Evolutionary conservation across 2,888 invertebrate species (phyloP), one percentile per base, ranked within the genome.

Genomic region (Platycheirus albimanus): DNA sequence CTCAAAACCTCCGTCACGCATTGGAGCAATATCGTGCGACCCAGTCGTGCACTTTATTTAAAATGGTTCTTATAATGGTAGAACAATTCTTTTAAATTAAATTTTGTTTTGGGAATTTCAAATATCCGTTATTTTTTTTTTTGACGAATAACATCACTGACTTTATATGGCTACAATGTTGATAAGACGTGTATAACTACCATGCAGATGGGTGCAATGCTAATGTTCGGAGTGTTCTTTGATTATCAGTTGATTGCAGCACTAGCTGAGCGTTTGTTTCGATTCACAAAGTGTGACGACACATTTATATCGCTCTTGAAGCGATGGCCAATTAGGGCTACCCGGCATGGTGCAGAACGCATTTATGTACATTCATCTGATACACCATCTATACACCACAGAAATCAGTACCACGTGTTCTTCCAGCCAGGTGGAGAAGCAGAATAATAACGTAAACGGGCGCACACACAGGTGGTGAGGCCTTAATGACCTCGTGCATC

Each of bases 401-500:
- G 43, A 76, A 52, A 56, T 66, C 58, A 51, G 47, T 69, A 41
- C 63, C 56, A 64, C 72, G 71, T 61, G 56, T 58, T 52, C 66
- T 52, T 49, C 30, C 38, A 49, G 28, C n/a, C 8, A 56, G 64
- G 10, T 45, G 51, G 33, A 24, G 45, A 36, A 67, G 30, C 19
- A 11, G 30, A 28, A n/a, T n/a, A n/a, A n/a, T n/a, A 47, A 56
- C 30, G 43, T 36, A 76, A 47, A 77, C 52, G 72, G 41, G 72
- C 36, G 54, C 56, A 66, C 64, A 41, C 38, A 54, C 81, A 67
- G 56, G 63, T 66, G 78, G 67, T 74, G 58, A 74, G 78, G 78
- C 72, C 83, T 64, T 83, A 83, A 83, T 78, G 83, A 83, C 78
- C 72, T 83, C 83, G 67, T 83, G 83, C 83, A 72, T 83, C 78